Conservation (phyloP, 2,113 vertebrate species). For the rat (Rattus norvegicus) region DNA sequence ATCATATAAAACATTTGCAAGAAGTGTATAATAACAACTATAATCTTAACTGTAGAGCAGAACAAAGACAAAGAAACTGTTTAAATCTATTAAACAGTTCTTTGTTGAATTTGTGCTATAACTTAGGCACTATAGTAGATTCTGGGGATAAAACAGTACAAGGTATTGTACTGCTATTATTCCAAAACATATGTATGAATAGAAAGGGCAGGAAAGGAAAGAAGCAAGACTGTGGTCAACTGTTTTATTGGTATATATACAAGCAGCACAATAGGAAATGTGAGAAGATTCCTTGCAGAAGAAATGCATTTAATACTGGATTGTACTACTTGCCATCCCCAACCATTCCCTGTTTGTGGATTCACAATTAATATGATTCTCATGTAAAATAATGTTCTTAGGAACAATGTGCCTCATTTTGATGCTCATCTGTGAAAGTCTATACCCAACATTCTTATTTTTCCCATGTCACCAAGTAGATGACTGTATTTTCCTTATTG, state of each 20-base stretch:
- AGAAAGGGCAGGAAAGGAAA: background rate
- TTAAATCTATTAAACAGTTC: background rate
- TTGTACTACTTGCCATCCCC: too few relatives aligned
- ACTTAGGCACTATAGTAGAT: background rate
- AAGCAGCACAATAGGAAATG: background rate
- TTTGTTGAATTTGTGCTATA: background rate
- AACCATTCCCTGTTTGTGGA: background rate
- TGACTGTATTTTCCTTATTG: background rate
- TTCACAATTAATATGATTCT: background rate
- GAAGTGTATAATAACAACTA: background rate
- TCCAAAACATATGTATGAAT: background rate
- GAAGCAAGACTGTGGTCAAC: background rate
- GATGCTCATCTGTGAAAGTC: background rate
- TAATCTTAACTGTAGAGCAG: background rate
- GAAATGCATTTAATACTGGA: background rate
- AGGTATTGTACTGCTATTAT: background rate
- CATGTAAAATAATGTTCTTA: background rate
- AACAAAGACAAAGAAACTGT: slow-evolving; percentile 1
- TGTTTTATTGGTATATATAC: background rate
- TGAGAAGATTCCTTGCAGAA: background rate
- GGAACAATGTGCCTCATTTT: background rate
- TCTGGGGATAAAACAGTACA: background rate
- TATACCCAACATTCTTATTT: background rate
- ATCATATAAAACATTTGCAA: background rate
- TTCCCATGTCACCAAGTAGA: background rate